These are phyloP conservation scores for Drosophila tani DNA, from an alignment of 1,140 invertebrate species.

Conservation along the genomic window DNA sequence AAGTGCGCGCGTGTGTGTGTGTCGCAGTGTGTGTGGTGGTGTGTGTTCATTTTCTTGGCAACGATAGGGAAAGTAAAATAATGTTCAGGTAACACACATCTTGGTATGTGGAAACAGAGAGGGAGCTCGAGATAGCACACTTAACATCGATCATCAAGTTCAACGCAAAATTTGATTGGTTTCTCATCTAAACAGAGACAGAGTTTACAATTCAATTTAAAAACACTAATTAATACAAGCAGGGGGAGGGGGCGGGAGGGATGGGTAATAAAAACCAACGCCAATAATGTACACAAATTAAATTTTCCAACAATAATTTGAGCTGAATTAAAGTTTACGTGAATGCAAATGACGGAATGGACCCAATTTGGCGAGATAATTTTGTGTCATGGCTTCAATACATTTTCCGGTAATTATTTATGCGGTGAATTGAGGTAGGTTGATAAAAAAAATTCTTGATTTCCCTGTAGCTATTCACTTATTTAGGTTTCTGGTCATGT, in stretches of 20 bases:
- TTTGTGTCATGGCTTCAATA: conserved; percentile 18
- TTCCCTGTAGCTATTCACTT: neutral
- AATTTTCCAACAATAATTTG: conserved; percentile 28
- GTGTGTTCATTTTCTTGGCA: conserved; percentile 39
- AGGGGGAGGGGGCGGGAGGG: conserved; percentile 12
- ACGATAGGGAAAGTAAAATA: conserved; percentile 49
- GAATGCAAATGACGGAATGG: conserved; percentile 11
- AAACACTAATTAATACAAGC: conserved; percentile 60
- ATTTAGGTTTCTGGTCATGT: neutral
- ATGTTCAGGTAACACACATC: conserved; percentile 39
- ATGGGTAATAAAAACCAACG: conserved; percentile 33
- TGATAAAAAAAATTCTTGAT: neutral
- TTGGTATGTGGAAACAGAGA: conserved; percentile 67
- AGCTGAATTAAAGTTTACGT: conserved; percentile 8
- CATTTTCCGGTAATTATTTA: conserved; percentile 8
- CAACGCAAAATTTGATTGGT: conserved; percentile 58
- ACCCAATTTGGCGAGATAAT: conserved; percentile 19
- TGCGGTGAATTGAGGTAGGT: neutral
- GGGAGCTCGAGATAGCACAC: conserved; percentile 65
- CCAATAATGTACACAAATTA: conserved; percentile 68
- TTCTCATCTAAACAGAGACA: conserved; percentile 56
- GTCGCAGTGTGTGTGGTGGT: conserved; percentile 34
- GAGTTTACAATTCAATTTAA: conserved; percentile 31
- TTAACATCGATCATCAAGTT: conserved; percentile 71
- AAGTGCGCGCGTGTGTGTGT: conserved; percentile 30